These are phyloP conservation scores for Pseudomyrmex gracilis DNA, from an alignment of 1,140 invertebrate genomes.

Conservation along the genomic window DNA sequence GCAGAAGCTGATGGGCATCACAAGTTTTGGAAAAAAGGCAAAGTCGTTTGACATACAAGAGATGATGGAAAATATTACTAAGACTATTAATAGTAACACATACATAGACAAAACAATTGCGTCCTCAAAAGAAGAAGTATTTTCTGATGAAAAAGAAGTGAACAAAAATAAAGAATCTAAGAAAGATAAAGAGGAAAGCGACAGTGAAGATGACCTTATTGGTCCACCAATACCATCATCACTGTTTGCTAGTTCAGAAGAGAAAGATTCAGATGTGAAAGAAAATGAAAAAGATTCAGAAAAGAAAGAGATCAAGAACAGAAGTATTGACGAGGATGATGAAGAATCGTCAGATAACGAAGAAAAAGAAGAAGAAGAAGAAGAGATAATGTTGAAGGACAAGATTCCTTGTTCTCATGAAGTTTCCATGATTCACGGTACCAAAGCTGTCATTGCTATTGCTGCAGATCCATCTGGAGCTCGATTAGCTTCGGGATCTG, in stretches of 20 bases:
- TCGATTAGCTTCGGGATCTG: slow-evolving; percentile 95
- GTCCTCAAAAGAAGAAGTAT: slow-evolving; percentile 84
- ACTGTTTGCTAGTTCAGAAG: slow-evolving; percentile 3
- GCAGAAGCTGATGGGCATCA: slow-evolving; percentile 91
- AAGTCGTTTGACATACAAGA: slow-evolving; percentile 90
- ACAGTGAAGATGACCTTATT: slow-evolving; percentile 86
- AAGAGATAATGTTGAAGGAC: slow-evolving; percentile 85
- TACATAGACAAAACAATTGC: slow-evolving; percentile 72
- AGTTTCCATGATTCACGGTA: slow-evolving; percentile 94
- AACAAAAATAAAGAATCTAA: slow-evolving; percentile 51
- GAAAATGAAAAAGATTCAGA: not conserved
- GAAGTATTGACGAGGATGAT: slow-evolving; percentile 56
- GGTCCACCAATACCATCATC: slow-evolving; percentile 86
- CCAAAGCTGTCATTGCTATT: slow-evolving; percentile 94
- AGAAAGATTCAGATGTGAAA: slow-evolving; percentile 62
- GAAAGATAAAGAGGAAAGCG: slow-evolving; percentile 71
- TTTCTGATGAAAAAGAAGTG: slow-evolving; percentile 65
- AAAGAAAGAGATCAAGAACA: slow-evolving; percentile 50
- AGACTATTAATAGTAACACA: slow-evolving; percentile 78
- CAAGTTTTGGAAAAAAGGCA: slow-evolving; percentile 92
- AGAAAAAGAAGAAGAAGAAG: slow-evolving; percentile 80
- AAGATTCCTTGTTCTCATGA: slow-evolving; percentile 93
- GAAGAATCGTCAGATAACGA: slow-evolving; percentile 80
- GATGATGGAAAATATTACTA: slow-evolving; percentile 84
- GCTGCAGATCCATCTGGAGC: slow-evolving; percentile 97